Base-by-base conservation (phyloP, 2,888 invertebrate species). In the Celastrina argiolus region DNA sequence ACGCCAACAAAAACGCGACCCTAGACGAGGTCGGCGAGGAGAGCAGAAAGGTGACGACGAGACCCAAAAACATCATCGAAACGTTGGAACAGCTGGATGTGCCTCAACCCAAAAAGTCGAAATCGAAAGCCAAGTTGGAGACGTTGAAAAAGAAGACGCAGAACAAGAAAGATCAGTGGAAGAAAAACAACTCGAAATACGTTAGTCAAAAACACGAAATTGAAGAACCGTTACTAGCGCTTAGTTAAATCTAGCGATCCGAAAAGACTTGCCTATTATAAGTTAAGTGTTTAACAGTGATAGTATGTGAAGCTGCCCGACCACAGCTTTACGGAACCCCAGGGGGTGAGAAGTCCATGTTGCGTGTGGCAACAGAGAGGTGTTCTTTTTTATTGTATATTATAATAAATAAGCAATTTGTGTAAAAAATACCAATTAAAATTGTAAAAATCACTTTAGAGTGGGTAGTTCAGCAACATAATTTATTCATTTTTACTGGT, bases 11-110 rank as follows among this genome's bases (percentile, higher is more conserved):
- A 80, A 96, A 96, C 75, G 93, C 93, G 7, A 95, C 94, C 2
- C 85, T 91, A 71, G 92, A 92, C 73, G 91, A 93, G 72, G 82
- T 91, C 22, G 88, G 91, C 67, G 85, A 87, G 73, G 87, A 87
- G 76, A 81, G 85, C 1, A 82, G 87, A 74, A 81, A 79, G 69
- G 87, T 89, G 6, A 72, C 87, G 73, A 92, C 84, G 4, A 90
- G 92, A 73, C 96, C 96, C n/a, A 95, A 96, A 76, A 97, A 97
- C 79, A 97, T 97, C 66, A 94, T 96, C 71, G 97, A 97, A 81
- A 95, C 95, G 66, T 83, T 97, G 72, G 94, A 94, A 73, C 90
- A 95, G 80, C 84, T 96, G 7, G 97, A 97, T 76, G 74, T 83
- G 61, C 88, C 92, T 66, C 78, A 80, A 14, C 86, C 83, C 67